Evolutionary conservation across 1,140 invertebrate genomes (phyloP), one percentile per base, ranked within the genome.

Genomic region (Neodiprion pinetum): DNA sequence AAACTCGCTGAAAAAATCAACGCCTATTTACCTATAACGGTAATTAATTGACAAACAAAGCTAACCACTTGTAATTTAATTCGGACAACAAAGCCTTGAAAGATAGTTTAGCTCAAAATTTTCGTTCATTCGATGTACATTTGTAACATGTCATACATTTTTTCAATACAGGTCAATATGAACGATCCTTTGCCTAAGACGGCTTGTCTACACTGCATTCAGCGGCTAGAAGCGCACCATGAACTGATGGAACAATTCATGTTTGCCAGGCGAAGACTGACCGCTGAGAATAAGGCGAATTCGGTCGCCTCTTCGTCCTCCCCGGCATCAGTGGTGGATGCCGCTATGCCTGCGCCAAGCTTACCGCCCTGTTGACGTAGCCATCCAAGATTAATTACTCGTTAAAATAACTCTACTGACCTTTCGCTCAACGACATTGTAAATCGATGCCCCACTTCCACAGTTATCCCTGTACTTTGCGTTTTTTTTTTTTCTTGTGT

Each of bases 181-280:
- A 92, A 92, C 76, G 93, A 94, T 88, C 92, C 92, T 49, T 83
- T 94, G 71, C 93, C 93, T 72, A 94, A 94, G 88, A 94, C 93
- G 47, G 93, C 93, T 49, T 94, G 93, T 81, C 89, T 92, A 78
- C 90, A 91, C 75, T 94, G 93, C 80, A 90, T 94, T 75, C 90
- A 91, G 79, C 88, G 92, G 79, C 88, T 94, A 79, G 92, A 93
- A 84, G 92, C 91, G 71, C 92, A 93, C 81, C 93, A 94, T 79
- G 91, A 91, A 80, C 82, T 93, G 75, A 91, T 93, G 84, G 90
- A 92, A 85, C 90, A 92, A 75, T 88, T 89, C 73, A 83, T 86
- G 75, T 83, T 81, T 70, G 86, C 87, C 48, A 87, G 85, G 75
- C 82, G 81, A 74, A 83, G 81, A 74, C 77, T 88, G 49, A 84